Conservation (phyloP, 2,797 vertebrate genomes). For the Leptodactylus fallax region DNA sequence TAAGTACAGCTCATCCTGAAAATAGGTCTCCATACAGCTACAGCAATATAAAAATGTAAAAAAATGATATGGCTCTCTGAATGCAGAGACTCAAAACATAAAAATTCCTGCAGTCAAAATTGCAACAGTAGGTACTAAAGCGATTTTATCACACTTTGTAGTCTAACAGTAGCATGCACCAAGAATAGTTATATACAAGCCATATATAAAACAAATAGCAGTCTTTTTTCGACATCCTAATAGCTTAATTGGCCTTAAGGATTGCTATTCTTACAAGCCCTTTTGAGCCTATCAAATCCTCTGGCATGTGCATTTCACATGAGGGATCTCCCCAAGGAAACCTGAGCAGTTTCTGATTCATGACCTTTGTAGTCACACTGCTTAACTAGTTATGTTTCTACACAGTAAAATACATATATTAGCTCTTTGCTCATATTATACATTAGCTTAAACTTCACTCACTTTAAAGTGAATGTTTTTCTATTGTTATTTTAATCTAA, state of each 20-base stretch:
- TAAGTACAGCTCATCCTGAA: too few species aligned
- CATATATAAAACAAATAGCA: slow-evolving; percentile 68
- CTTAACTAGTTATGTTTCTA: background rate
- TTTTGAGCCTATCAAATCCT: slow-evolving; percentile 67
- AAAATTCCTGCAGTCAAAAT: too few species aligned
- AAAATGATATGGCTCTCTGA: too few species aligned
- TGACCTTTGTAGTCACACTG: background rate
- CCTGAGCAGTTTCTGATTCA: background rate
- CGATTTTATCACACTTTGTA: background rate
- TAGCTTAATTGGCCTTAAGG: slow-evolving; percentile 71
- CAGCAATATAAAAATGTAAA: too few species aligned
- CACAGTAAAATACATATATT: background rate
- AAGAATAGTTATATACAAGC: slow-evolving; percentile 46
- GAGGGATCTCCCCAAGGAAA: slow-evolving; percentile 44
- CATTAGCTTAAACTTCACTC: background rate
- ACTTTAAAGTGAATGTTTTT: too few species aligned
- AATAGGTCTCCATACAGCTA: too few species aligned
- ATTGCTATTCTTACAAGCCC: slow-evolving; percentile 69
- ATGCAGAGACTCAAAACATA: too few species aligned
- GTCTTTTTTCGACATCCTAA: slow-evolving; percentile 71
- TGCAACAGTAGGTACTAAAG: too few species aligned
- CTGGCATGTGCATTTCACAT: slow-evolving; percentile 66
- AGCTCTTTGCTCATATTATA: too few species aligned
- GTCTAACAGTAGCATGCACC: slow-evolving; percentile 6
- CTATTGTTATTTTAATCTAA: too few species aligned